Base-by-base conservation (phyloP, 1,140 invertebrate genomes). In the Drosophila kanapiae region DNA sequence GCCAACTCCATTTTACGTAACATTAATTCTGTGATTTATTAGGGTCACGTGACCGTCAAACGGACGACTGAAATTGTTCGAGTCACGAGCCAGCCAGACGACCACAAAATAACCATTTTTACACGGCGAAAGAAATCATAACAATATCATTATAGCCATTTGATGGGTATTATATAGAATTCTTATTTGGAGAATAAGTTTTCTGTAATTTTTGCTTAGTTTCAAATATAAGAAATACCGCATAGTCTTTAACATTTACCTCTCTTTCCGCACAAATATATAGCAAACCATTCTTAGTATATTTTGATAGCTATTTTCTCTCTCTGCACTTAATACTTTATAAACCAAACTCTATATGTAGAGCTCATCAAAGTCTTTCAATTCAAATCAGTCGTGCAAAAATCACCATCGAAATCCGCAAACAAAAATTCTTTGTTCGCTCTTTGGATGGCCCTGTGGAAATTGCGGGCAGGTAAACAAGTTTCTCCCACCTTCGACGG, bases 21-120 rank as follows among this genome's bases (percentile, higher is more conserved):
- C 91, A 92, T 92, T 92, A 92, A 92, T 92, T 92, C 91, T 67
- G 91, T 92, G 91, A 92, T 92, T 92, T 92, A 92, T 92, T 92
- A 91, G 91, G 91, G 91, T 92, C 91, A 92, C 91, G 91, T 92
- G 91, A 92, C 88, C 84, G 76, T 80, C 84, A 88, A 91, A 91
- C 81, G 88, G 84, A 90, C 84, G 78, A 85, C 65, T 90, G 82
- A 67, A 80, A 72, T 60, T 70, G 82, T 72, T 69, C 79, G 57
- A 80, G 80, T 83, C 80, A 88, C 83, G 77, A 79, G 84, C 47
- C 84, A 45, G 71, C 65, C 83, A 87, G 83, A 79, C 83, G 83
- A 78, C 75, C 75, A 78, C 75, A 78, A 78, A 77, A 78, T 78
- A 78, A 58, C 75, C 75, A 69, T 56, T 69, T 43, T 16, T 27